Percentiles rank a stretch among this genome's conserved stretches.
phyloP scores from a whole-genome alignment of 2,113 vertebrate species.

The Leucoraja erinaceus region DNA sequence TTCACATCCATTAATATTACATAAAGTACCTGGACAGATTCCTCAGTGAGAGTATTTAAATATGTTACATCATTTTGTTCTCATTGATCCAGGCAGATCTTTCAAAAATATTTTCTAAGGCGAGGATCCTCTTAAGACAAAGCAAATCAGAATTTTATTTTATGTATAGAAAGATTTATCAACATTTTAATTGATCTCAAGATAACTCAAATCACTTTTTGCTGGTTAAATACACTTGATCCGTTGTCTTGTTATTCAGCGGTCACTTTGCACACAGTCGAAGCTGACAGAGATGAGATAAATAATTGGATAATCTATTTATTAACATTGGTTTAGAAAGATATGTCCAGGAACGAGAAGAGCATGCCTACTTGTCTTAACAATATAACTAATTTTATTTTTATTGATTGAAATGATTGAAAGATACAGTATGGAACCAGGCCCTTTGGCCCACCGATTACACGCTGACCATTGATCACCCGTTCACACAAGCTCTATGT shows the following conservation, averaged over 20 bases:
- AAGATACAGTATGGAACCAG: too few species aligned
- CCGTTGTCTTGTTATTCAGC: neutral
- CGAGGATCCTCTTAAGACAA: too few species aligned
- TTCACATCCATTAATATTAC: slow-evolving; percentile 78
- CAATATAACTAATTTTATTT: neutral
- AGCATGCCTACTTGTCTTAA: neutral
- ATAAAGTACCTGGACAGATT: slow-evolving; percentile 60
- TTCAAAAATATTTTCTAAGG: neutral
- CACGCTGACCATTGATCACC: too few species aligned
- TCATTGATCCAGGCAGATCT: neutral
- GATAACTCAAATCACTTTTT: neutral
- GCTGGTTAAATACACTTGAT: neutral
- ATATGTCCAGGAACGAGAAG: neutral
- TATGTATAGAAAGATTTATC: neutral
- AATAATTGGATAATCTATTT: neutral
- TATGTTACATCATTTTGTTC: slow-evolving; percentile 40
- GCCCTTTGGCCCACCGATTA: too few species aligned
- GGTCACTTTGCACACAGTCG: neutral
- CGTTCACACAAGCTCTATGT: too few species aligned
- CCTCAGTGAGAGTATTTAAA: slow-evolving; percentile 62
- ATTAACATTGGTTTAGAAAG: neutral
- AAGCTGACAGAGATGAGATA: neutral
- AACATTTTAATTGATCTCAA: neutral
- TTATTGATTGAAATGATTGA: too few species aligned
- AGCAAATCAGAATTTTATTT: too few species aligned